Conservation (phyloP, 2,888 invertebrate species). For the Calameuta idolon region DNA sequence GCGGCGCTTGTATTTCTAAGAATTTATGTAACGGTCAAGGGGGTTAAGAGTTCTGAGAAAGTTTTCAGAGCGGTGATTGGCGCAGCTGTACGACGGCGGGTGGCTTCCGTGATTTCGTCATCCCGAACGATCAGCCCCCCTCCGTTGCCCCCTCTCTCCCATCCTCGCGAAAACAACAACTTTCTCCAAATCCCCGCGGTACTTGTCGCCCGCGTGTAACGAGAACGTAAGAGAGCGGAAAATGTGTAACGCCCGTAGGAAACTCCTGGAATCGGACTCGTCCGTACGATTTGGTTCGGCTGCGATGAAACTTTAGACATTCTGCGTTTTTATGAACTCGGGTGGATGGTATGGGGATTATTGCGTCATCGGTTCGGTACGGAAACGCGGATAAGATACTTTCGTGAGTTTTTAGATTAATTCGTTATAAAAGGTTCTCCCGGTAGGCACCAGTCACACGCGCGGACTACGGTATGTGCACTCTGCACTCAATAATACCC, state of each 20-base stretch:
- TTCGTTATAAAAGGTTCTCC: neutral
- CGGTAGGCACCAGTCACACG: neutral
- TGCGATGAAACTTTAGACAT: neutral
- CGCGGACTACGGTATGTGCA: neutral
- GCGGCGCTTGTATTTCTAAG: neutral
- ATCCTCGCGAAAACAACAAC: slow-evolving; percentile 39
- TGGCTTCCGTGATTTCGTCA: slow-evolving; percentile 58
- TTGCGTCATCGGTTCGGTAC: neutral
- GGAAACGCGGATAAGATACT: neutral
- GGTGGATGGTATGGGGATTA: neutral
- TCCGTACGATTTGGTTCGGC: neutral
- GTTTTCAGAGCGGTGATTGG: slow-evolving; percentile 50
- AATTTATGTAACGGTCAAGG: slow-evolving; percentile 53
- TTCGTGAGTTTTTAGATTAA: neutral
- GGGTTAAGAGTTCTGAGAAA: slow-evolving; percentile 53
- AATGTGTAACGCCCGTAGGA: neutral
- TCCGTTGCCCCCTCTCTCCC: neutral
- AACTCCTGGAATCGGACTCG: neutral
- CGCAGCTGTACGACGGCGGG: slow-evolving; percentile 11
- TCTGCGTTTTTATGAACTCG: neutral
- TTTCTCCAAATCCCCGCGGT: slow-evolving; percentile 48
- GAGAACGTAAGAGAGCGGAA: slow-evolving; percentile 5
- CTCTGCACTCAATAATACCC: neutral
- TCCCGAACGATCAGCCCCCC: slow-evolving; percentile 49
- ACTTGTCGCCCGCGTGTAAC: slow-evolving; percentile 13